A percentile compares a stretch with the other conserved stretches of the same genome.
These are phyloP conservation scores for Drosophila kuntzei DNA, from an alignment of 2,888 invertebrate species.

Conservation along the genomic window DNA sequence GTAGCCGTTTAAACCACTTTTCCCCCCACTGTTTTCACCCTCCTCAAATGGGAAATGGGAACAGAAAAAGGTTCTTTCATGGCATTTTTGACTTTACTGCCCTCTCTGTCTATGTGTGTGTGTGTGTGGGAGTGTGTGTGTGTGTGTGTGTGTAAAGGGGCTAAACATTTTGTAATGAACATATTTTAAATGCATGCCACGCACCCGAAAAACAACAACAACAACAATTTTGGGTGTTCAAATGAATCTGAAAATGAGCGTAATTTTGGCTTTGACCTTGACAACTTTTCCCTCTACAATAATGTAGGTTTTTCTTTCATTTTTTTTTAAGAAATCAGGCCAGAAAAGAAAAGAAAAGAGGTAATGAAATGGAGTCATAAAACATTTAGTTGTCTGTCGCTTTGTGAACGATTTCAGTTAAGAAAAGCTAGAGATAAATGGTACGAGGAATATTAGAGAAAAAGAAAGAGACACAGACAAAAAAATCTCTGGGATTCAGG, in stretches of 20 bases:
- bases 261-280: slow-evolving; percentile 69
- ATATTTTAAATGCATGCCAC: slow-evolving; percentile 76
- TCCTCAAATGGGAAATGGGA: neutral
- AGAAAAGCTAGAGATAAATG: neutral
- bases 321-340: neutral
- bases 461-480: no score
- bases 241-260: slow-evolving; percentile 74
- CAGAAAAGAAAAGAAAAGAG: no score
- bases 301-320: slow-evolving; percentile 1
- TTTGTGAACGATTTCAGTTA: slow-evolving; percentile 15
- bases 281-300: slow-evolving; percentile 43
- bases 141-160: slow-evolving; percentile 39
- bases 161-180: slow-evolving; percentile 71
- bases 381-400: slow-evolving; percentile 47
- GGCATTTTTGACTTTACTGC: slow-evolving; percentile 16
- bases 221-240: slow-evolving; percentile 46
- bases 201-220: slow-evolving; percentile 49
- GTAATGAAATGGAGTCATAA: slow-evolving; percentile 18
- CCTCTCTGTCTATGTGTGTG: neutral
- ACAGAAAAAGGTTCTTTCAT: slow-evolving; percentile 32
- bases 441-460: no score
- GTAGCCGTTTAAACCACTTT: slow-evolving; percentile 4
- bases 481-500: no score
- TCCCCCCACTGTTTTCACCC: neutral
- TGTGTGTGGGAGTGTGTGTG: neutral